Conservation (phyloP, 2,888 invertebrate genomes). For the Rotaria sp. region DNA sequence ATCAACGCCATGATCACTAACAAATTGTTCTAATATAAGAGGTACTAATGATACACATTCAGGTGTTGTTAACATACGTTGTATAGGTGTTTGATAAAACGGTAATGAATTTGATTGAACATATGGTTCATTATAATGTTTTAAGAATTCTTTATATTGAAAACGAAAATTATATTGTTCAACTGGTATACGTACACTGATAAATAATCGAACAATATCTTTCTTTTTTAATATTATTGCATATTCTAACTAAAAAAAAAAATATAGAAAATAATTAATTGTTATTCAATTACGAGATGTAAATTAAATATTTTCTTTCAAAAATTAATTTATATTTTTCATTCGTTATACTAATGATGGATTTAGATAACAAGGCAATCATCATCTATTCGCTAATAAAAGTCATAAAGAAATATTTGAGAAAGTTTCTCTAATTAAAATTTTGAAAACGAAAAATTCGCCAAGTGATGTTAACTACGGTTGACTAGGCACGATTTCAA, state of each 20-base stretch:
- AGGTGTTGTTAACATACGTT: constrained; percentile 3
- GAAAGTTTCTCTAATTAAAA: too few species aligned
- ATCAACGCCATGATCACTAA: background rate
- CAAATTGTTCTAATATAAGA: constrained; percentile 8
- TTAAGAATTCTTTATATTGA: constrained; percentile 3
- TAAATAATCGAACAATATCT: constrained; percentile 19
- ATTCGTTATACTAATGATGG: too few species aligned
- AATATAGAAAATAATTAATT: background rate
- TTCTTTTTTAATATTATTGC: background rate
- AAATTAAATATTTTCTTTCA: too few species aligned
- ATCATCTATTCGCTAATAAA: too few species aligned
- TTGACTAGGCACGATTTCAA: too few species aligned
- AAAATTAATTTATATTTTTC: too few species aligned
- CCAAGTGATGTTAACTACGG: too few species aligned
- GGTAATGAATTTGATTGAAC: background rate
- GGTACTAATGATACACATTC: constrained; percentile 19
- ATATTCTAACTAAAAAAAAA: background rate
- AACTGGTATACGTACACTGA: background rate
- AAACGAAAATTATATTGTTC: background rate
- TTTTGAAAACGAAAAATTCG: too few species aligned
- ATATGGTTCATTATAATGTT: background rate
- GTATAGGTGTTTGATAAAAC: background rate
- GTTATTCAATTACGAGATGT: too few species aligned
- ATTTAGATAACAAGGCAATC: too few species aligned
- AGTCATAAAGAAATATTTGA: too few species aligned